Evolutionary conservation across 1,140 invertebrate genomes (phyloP), one percentile per base, ranked within the genome.

Genomic region (Orchestia grillus): DNA sequence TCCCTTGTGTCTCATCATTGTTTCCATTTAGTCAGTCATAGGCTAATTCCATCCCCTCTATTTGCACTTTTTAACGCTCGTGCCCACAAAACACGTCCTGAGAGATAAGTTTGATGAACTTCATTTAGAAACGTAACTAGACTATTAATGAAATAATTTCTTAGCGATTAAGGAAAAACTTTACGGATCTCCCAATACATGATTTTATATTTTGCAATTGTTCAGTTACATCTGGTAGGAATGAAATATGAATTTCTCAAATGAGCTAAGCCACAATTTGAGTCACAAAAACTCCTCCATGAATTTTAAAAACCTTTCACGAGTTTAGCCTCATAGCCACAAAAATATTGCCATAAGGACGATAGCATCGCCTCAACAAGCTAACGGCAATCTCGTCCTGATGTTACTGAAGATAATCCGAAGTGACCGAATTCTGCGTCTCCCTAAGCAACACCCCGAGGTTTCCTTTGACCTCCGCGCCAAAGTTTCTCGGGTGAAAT

Each of bases 401-500:
- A 77, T 77, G 62, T 77, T 77, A 77, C 62, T 15, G 62, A 77
- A 77, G 62, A 77, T 77, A 77, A 77, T 77, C 62, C 3, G 28
- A 77, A 77, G 36, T 77, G 62, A 77, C 62, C 62, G 62, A 77
- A 77, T 77, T 77, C 28, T 77, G 62, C 15, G 62, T 77, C 88
- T 4, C 88, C 36, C 88, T 6, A 90, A 36, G 41, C n/a, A 90
- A 90, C 88, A 44, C 88, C 88, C 88, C 42, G 88, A 44, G 28
- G 41, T 90, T 90, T 90, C 88, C 43, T 90, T 90, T 44, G 88
- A 90, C 88, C 88, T 90, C 43, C 88, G 43, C 42, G 43, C 43
- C 88, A 42, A 90, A 42, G 88, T 90, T 90, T 90, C 88, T 90
- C 36, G 88, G 43, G n/a, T 36, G 88, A 41, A 90, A 90, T 90